Evolutionary conservation across 2,113 vertebrate genomes (phyloP), one percentile per base, ranked within the genome.

Genomic region (Prietella phreatophila): DNA sequence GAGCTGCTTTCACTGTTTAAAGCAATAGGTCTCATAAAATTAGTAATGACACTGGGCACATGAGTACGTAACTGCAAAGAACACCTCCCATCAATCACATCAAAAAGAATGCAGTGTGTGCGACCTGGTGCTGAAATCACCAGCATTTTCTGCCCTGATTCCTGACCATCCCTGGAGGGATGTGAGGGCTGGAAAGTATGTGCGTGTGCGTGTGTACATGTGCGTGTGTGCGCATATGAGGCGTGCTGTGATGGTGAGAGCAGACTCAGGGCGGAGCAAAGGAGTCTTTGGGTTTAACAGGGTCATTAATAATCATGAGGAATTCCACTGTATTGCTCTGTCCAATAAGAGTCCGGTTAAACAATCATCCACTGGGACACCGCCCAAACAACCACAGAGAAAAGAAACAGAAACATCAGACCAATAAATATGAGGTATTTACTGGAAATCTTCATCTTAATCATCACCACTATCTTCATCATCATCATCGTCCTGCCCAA

Each of bases 371-470:
- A 55, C 60, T 67, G 75, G 85, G 69, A 82, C 79, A 22, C 58
- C 42, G n/a, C 78, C 83, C 87, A 89, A 82, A 87, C 83, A 69
- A 55, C 61, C 56, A 42, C 56, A 83, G 39, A 63, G 67, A 85
- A 84, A 79, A 53, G 10, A 83, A 60, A 60, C 19, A 27, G 22
- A 8, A 79, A 53, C 22, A n/a, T 79, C 5, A 76, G 19, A 73
- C 19, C 8, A 39, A 20, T 42, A 42, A 42, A 22, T 8, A 39
- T 20, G 6, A 39, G 69, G 8, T 20, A 71, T 20, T 71, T 36
- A 39, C 33, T 9, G 36, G 17, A 71, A 20, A 20, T 71, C 33
- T 9, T 71, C 65, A 17, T 33, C 15, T 33, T 15, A 7, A 33
- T 33, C 65, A 71, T 9, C 14, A 36, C 1, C 69, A 71, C 1